Percentiles rank a stretch among this genome's conserved stretches.
Evolutionary conservation across 2,113 vertebrate species (phyloP).

Genomic region (Grammomys surdaster): DNA sequence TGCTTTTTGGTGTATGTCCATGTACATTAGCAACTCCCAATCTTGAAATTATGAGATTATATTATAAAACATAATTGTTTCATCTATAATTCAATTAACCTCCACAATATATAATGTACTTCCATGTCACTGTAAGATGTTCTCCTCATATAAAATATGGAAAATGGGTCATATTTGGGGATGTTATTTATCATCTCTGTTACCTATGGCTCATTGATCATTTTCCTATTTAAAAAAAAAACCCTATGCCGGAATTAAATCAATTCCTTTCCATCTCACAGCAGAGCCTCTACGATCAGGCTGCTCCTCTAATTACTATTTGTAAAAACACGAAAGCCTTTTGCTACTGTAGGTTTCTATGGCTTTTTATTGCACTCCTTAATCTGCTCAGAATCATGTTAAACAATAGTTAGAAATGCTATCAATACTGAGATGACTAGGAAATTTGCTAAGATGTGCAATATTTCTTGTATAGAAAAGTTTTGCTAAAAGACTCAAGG

Average conservation of each 20-base stretch:
- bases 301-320: constrained; percentile 7
- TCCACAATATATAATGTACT: constrained; percentile 32
- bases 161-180: constrained; percentile 32
- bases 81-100: constrained; percentile 57
- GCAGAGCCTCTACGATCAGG: constrained; percentile 37
- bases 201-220: constrained; percentile 43
- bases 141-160: constrained; percentile 32
- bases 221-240: background rate
- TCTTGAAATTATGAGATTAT: constrained; percentile 38
- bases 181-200: constrained; percentile 48
- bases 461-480: background rate
- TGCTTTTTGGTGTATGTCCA: constrained; percentile 34
- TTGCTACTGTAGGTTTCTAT: background rate
- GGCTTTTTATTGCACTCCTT: constrained; percentile 31
- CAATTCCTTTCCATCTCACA: constrained; percentile 46
- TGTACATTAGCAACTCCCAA: constrained; percentile 34
- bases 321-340: constrained; percentile 42
- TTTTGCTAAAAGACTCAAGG: constrained; percentile 20
- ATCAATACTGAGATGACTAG: constrained; percentile 28
- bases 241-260: constrained; percentile 2
- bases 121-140: constrained; percentile 47
- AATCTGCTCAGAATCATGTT: background rate
- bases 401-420: constrained; percentile 31
- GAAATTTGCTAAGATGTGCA: background rate
- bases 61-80: constrained; percentile 57